Base-by-base conservation (phyloP, 1,140 invertebrate genomes). In the Listronotus oregonensis region DNA sequence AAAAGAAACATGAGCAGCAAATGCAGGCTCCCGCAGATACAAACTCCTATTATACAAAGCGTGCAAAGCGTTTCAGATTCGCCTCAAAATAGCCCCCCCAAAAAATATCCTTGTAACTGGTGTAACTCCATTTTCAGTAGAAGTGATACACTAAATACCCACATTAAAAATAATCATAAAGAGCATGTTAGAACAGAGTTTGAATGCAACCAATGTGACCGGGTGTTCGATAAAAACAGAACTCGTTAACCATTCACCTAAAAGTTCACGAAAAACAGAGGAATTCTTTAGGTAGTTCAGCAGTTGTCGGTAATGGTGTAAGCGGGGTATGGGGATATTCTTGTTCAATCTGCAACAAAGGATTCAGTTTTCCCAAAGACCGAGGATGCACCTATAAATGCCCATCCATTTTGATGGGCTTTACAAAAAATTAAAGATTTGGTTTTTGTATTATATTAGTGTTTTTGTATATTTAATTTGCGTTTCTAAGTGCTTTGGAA, bases 211-310 rank as follows among this genome's bases (percentile, higher is more conserved):
- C 68, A 73, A 18, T 77, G 75, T 37, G 70, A 72, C 32, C 51
- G 75, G 9, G 50, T 73, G 9, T 77, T 77, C 52, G 74, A 77
- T 34, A 77, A n/a, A n/a, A 75, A 54, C 73, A 73, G 49, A 75
- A 69, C 34, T 74, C 74, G 0, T 63, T 77, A 27, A 73, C 71
- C 1, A 72, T 73, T 40, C 75, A 77, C 69, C 47, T 77, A 50
- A 76, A 76, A 59, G 68, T 74, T 8, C 75, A 77, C 56, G 74
- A 76, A 18, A 71, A 73, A 49, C 75, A 76, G 44, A 71, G 34
- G 31, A 44, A 37, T 18, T 17, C 27, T 10, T 32, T n/a, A n/a
- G 11, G 10, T 8, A n/a, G n/a, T 15, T 1, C 43, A 31, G 0
- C 39, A n/a, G 18, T 15, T 21, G 10, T 18, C 5, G 12, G n/a